Conservation (phyloP, 2,797 vertebrate species). For the Diplodus sargus region DNA sequence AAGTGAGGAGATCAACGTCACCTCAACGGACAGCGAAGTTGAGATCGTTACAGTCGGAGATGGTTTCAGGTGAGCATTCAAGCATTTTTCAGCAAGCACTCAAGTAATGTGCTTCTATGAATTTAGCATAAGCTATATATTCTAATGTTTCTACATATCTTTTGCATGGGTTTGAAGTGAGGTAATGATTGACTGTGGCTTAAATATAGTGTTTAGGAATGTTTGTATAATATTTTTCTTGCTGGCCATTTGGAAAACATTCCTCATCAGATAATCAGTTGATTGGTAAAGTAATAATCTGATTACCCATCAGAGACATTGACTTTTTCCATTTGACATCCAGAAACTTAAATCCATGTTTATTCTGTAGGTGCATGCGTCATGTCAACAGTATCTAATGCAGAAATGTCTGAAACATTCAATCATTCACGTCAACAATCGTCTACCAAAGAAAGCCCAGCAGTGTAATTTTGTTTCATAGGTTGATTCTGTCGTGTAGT, state of each 20-base stretch:
- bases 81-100: slow-evolving; percentile 16
- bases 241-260: background rate
- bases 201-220: background rate
- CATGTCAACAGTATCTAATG: background rate
- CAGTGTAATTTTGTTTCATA: background rate
- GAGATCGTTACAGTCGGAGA: slow-evolving; percentile 99
- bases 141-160: background rate
- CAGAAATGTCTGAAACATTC: background rate
- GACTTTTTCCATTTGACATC: background rate
- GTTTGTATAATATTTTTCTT: background rate
- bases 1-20: slow-evolving; percentile 99
- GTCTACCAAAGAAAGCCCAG: background rate
- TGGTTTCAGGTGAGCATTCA: slow-evolving; percentile 89
- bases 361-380: background rate
- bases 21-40: slow-evolving; percentile 98
- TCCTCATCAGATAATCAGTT: background rate
- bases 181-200: background rate
- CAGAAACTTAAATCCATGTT: background rate
- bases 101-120: background rate
- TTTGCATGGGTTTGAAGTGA: background rate
- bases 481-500: background rate
- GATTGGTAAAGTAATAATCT: background rate
- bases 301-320: slow-evolving; percentile 16
- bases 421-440: background rate
- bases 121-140: background rate